Evolutionary conservation across 2,797 vertebrate species (phyloP), one percentile per base, ranked within the genome.

Genomic region (Carduelis carduelis): DNA sequence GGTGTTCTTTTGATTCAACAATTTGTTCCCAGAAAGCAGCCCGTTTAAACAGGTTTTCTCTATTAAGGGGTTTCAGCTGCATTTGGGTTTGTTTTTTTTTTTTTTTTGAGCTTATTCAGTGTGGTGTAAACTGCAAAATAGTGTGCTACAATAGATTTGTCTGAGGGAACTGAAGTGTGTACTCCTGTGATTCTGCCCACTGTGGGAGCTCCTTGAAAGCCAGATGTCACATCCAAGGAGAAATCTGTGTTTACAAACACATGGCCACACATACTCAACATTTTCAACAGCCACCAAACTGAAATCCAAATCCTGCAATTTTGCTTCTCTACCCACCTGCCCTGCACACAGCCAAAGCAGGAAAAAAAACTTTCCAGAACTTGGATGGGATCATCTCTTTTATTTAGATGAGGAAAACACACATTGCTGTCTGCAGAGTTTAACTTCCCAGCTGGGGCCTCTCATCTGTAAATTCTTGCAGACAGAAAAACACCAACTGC

Each of bases 401-500:
- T 87, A 77, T 87, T 94, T 85, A 77, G 59, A 80, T 41, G 63
- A 41, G 43, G 35, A 32, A 39, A 47, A 83, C 78, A 88, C 39
- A 81, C 39, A 43, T 2, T 28, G 22, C 68, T 92, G 52, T 94
- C 92, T 96, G 93, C 95, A 87, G 59, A 95, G 71, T 92, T 93
- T 37, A 87, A 83, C 82, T 92, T 91, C 81, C 74, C 70, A 64
- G 56, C 47, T 82, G 89, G 68, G 91, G 94, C 56, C 89, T 96
- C 97, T 98, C 86, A 76, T 94, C 71, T 93, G 63, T 93, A 94
- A 94, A 15, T 91, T 93, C 88, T 93, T 94, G 94, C 57, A 70
- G 69, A 93, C 50, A 95, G 96, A 94, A 97, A 97, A 97, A 91
- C 94, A 97, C 93, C 96, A 97, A 98, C 95, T 93, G 95, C 96